phyloP scores from a whole-genome alignment of 2,888 invertebrate genomes.

The Tuta absoluta region DNA sequence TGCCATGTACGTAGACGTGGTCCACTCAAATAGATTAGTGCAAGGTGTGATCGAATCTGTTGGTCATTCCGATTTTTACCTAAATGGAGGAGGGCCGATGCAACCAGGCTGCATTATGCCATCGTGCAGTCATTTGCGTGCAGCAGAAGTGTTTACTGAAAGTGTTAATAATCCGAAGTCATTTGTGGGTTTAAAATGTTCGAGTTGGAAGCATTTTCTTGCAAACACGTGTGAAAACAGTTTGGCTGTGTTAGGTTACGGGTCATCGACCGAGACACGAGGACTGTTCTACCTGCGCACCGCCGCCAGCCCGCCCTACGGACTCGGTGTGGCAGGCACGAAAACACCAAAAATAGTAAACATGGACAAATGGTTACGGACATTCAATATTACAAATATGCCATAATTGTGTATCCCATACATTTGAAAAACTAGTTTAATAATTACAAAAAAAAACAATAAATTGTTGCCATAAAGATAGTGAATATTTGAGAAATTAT shows the following conservation, averaged over 20 bases:
- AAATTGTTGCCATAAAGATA: conserved; percentile 43
- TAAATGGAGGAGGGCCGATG: conserved; percentile 85
- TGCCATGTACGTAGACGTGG: conserved; percentile 70
- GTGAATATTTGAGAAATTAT: neutral
- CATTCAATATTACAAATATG: conserved; percentile 43
- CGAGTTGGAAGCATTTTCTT: conserved; percentile 68
- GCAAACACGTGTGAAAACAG: conserved; percentile 61
- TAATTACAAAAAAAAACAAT: neutral
- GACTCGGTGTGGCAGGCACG: conserved; percentile 69
- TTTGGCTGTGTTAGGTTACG: conserved; percentile 69
- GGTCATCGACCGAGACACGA: conserved; percentile 64
- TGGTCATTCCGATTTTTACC: conserved; percentile 88
- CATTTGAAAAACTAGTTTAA: neutral
- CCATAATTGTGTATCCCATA: conserved; percentile 36
- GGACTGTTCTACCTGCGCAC: conserved; percentile 75
- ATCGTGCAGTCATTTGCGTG: conserved; percentile 73
- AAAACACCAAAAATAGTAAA: conserved; percentile 43
- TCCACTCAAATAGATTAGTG: conserved; percentile 72
- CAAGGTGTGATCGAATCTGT: conserved; percentile 79
- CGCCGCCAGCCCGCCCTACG: conserved; percentile 59
- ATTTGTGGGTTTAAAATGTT: conserved; percentile 64
- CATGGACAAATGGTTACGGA: conserved; percentile 52
- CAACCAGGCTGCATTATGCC: conserved; percentile 85
- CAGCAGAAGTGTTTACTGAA: conserved; percentile 69
- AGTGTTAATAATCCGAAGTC: conserved; percentile 67